phyloP scores from a whole-genome alignment of 2,888 invertebrate genomes.

The Eristalinus aeneus region DNA sequence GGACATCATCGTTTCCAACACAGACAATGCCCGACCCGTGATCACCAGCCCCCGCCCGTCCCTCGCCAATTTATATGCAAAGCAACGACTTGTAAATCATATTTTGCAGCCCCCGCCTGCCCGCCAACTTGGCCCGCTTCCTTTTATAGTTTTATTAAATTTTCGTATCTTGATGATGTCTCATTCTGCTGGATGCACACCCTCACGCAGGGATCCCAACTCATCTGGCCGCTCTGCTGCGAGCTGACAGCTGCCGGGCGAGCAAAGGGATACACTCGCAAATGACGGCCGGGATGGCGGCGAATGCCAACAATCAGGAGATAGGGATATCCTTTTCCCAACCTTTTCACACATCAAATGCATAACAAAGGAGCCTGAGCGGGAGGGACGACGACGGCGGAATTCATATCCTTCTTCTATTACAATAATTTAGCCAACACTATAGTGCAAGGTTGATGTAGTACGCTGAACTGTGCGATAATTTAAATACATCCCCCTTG shows the following conservation, averaged over 20 bases:
- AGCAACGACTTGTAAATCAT: conserved; percentile 69
- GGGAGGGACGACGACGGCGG: conserved; percentile 30
- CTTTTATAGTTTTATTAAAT: conserved; percentile 63
- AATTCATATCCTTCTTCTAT: conserved; percentile 66
- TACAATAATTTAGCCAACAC: conserved; percentile 69
- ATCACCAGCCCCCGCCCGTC: conserved; percentile 8
- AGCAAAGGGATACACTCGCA: not conserved
- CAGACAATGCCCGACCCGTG: conserved; percentile 27
- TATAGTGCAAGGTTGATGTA: conserved; percentile 63
- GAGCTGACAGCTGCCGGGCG: not conserved
- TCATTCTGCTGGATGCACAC: conserved; percentile 1
- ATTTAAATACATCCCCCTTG: conserved; percentile 55
- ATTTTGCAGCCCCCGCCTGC: conserved; percentile 18
- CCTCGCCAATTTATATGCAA: conserved; percentile 66
- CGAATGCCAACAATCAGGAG: conserved; percentile 60
- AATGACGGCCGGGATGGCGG: not conserved
- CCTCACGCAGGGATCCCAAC: conserved; percentile 10
- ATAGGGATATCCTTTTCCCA: conserved; percentile 24
- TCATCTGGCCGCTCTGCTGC: conserved; percentile 33
- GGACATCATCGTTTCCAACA: conserved; percentile 51
- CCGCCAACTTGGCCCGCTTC: not conserved
- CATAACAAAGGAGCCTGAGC: conserved; percentile 6
- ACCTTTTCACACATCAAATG: conserved; percentile 43
- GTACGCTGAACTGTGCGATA: conserved; percentile 65
- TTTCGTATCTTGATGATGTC: conserved; percentile 51